A percentile compares a stretch with the other conserved stretches of the same genome.
phyloP scores from a whole-genome alignment of 2,797 vertebrate genomes.

The Epinephelus malabaricus region DNA sequence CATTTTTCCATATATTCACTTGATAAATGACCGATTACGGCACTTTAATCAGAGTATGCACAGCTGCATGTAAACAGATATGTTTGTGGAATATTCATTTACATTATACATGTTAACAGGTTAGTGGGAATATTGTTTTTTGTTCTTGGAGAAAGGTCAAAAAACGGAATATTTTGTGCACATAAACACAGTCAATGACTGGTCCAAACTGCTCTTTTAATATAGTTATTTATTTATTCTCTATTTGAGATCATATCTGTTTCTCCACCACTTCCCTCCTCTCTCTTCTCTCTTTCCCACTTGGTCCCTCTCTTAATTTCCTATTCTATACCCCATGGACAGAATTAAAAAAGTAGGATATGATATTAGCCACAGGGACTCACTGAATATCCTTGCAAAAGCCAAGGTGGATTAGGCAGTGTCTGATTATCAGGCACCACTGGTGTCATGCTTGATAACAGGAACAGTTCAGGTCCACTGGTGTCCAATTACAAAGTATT shows the following conservation, averaged over 20 bases:
- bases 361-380: conserved; percentile 39
- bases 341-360: conserved; percentile 43
- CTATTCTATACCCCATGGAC: conserved; percentile 15
- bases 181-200: not conserved
- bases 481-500: conserved; percentile 54
- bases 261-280: not conserved
- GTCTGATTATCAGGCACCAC: conserved; percentile 47
- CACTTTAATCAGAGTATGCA: no score
- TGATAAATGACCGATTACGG: no score
- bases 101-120: no score
- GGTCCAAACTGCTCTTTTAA: not conserved
- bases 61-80: no score
- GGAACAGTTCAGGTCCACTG: conserved; percentile 47
- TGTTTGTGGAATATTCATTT: no score
- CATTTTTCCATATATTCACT: no score
- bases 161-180: no score
- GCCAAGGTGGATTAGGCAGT: conserved; percentile 40
- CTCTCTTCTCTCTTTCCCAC: not conserved
- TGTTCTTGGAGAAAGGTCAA: no score
- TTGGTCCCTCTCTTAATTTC: conserved; percentile 13
- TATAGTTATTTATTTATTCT: not conserved
- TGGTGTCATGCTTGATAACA: conserved; percentile 52
- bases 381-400: conserved; percentile 23
- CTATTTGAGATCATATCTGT: conserved; percentile 3
- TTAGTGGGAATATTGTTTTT: no score